These are phyloP conservation scores for Alca torda DNA, from an alignment of 2,797 vertebrate species.

Conservation along the genomic window DNA sequence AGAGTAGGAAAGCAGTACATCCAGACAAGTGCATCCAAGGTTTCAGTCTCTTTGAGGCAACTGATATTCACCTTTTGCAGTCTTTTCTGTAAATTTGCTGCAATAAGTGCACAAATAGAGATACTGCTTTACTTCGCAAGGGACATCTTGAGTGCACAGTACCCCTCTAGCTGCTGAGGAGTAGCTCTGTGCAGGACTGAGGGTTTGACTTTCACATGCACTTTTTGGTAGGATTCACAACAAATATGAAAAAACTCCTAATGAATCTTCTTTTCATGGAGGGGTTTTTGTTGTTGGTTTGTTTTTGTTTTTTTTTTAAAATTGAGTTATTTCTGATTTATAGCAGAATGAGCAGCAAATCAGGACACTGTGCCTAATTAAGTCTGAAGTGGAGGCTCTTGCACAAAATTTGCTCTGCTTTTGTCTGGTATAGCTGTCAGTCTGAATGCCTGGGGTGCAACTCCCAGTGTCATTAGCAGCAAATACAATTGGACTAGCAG, in stretches of 20 bases:
- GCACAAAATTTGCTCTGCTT: background rate
- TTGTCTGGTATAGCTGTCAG: background rate
- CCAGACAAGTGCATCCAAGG: background rate
- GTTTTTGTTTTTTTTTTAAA: background rate
- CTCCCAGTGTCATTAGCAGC: background rate
- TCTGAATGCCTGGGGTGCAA: background rate
- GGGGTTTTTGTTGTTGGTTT: background rate
- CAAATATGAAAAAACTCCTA: background rate
- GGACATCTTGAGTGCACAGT: background rate
- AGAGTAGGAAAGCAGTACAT: background rate
- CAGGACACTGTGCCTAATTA: background rate
- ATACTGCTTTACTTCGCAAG: background rate
- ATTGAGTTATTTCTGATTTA: background rate
- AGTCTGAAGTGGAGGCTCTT: background rate
- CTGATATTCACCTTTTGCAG: background rate
- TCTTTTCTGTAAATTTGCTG: background rate
- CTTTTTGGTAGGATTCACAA: background rate
- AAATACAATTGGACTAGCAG: background rate
- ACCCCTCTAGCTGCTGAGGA: background rate
- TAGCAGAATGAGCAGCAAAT: background rate
- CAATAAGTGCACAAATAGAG: background rate
- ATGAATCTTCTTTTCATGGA: background rate
- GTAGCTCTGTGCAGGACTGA: background rate
- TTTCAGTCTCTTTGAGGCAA: background rate
- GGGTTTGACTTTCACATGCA: background rate